phyloP scores from a whole-genome alignment of 2,113 vertebrate species.

The Meleagris gallopavo region DNA sequence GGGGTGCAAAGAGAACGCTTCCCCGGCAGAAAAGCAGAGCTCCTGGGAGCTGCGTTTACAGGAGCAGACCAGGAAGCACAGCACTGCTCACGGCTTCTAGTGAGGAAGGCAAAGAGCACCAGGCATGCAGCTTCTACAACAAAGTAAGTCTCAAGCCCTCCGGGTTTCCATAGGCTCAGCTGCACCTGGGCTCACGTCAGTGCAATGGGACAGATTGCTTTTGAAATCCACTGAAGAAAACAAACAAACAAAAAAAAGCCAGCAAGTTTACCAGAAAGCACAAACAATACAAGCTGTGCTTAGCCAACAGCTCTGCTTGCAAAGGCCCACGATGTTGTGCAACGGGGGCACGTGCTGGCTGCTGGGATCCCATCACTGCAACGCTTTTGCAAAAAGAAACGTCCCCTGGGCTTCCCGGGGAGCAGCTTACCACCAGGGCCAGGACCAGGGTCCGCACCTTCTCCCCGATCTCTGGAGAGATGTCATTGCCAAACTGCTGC shows the following conservation, averaged over 20 bases:
- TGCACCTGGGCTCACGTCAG: not conserved
- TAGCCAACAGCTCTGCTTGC: not conserved
- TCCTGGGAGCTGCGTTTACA: not conserved
- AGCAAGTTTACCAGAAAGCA: not conserved
- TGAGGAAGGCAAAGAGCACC: not conserved
- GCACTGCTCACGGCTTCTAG: not conserved
- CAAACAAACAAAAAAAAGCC: not conserved
- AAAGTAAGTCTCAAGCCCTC: not conserved
- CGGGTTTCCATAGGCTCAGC: not conserved
- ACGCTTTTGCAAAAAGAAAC: not conserved
- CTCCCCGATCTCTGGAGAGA: constrained; percentile 98
- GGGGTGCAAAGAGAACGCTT: not conserved
- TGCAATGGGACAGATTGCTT: not conserved
- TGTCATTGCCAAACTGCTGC: constrained; percentile 99
- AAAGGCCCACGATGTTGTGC: not conserved
- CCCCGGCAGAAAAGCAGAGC: not conserved
- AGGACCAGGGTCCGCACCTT: constrained; percentile 95
- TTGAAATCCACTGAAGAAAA: not conserved
- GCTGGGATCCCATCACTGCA: not conserved
- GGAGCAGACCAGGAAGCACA: not conserved
- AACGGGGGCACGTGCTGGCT: fast-evolving
- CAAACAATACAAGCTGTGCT: not conserved
- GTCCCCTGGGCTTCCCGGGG: fast-evolving
- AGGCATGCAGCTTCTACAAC: not conserved
- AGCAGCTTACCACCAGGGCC: constrained; percentile 89